Percentiles rank a stretch among this genome's conserved stretches.
Conservation (phyloP, 1,140 invertebrate genomes). For the Papilio aristodemus region DNA sequence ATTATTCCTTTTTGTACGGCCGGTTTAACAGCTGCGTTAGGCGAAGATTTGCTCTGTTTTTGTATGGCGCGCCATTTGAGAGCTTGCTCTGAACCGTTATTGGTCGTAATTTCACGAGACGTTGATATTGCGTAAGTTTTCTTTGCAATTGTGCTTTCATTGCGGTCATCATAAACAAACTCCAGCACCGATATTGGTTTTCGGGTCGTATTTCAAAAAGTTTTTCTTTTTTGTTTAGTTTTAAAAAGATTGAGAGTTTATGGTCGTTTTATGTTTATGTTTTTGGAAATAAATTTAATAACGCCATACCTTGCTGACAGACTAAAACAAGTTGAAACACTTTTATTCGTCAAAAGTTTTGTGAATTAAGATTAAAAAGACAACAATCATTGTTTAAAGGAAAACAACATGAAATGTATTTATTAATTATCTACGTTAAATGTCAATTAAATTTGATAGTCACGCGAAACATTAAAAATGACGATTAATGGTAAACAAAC, state of each 20-base stretch:
- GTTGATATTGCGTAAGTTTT: slow-evolving; percentile 33
- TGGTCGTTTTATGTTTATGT: neutral
- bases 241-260: neutral
- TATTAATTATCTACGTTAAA: no score
- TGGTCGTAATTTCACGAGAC: slow-evolving; percentile 27
- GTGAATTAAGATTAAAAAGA: no score
- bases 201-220: neutral
- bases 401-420: no score
- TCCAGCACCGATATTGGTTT: slow-evolving; percentile 28
- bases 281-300: neutral
- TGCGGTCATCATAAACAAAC: slow-evolving; percentile 29
- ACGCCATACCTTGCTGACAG: no score
- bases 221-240: neutral
- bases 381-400: no score
- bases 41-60: slow-evolving; percentile 19
- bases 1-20: slow-evolving; percentile 10
- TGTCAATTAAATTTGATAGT: no score
- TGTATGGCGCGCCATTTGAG: neutral
- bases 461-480: no score
- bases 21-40: slow-evolving; percentile 21
- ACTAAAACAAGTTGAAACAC: no score
- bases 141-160: slow-evolving; percentile 22
- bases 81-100: slow-evolving; percentile 28
- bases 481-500: no score
- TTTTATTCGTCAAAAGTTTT: no score